Percentiles rank a stretch among this genome's conserved stretches.
phyloP scores from a whole-genome alignment of 1,140 invertebrate species.

The Trichoplusia ni region DNA sequence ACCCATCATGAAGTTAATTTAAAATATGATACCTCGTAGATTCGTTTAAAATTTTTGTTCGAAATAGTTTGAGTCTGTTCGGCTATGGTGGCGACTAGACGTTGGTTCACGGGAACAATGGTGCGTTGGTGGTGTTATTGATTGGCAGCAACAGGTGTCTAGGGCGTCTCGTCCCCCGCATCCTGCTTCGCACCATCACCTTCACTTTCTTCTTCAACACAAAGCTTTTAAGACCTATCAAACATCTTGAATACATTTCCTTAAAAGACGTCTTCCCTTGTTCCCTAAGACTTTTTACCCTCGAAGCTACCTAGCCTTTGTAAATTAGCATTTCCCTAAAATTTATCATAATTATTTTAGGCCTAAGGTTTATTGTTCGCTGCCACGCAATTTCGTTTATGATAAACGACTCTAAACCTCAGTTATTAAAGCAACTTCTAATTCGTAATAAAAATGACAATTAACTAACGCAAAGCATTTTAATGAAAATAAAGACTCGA shows the following conservation, averaged over 20 bases:
- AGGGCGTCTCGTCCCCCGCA: conserved; percentile 65
- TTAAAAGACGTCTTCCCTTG: neutral
- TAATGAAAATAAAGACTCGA: conserved; percentile 27
- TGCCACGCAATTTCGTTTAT: conserved; percentile 2
- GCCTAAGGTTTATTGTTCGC: neutral
- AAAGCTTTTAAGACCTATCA: conserved; percentile 7
- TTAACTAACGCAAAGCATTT: conserved; percentile 7
- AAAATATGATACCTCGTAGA: too few relatives aligned
- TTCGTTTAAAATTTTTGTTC: too few relatives aligned
- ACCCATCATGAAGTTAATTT: too few relatives aligned
- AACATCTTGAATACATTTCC: neutral
- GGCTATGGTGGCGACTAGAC: conserved; percentile 28
- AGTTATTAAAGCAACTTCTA: neutral
- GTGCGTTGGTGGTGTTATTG: conserved; percentile 71
- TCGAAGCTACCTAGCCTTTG: neutral
- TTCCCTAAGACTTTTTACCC: neutral
- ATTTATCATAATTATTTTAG: too few relatives aligned
- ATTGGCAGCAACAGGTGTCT: conserved; percentile 74
- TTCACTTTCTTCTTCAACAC: conserved; percentile 61
- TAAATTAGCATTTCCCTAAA: neutral
- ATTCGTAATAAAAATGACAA: conserved; percentile 16
- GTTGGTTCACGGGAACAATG: conserved; percentile 44
- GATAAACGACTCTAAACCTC: conserved; percentile 9
- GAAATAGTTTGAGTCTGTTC: conserved; percentile 2
- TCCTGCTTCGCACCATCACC: conserved; percentile 39